phyloP scores from a whole-genome alignment of 2,888 invertebrate genomes.

The Pristionchus exspectatus region DNA sequence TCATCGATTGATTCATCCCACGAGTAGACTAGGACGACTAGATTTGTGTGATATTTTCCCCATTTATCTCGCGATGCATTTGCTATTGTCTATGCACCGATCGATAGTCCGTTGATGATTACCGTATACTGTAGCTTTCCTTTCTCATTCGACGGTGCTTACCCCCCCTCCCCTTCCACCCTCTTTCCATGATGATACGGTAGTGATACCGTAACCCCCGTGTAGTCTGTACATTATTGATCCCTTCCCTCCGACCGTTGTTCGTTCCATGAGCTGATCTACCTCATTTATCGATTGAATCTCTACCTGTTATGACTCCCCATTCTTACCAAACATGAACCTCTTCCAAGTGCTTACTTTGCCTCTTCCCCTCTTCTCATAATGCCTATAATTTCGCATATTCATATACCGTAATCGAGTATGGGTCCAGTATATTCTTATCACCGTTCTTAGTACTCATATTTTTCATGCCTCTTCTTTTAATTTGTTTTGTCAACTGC shows the following conservation, averaged over 20 bases:
- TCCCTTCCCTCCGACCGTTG: not conserved
- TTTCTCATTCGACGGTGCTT: conserved; percentile 19
- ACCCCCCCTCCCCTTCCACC: not conserved
- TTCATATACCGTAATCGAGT: conserved; percentile 43
- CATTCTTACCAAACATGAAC: conserved; percentile 35
- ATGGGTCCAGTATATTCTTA: conserved; percentile 31
- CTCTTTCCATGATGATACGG: conserved; percentile 13
- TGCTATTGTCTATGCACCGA: not conserved
- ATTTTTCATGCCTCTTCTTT: not conserved
- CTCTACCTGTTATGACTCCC: conserved; percentile 34
- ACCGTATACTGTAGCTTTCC: conserved; percentile 2
- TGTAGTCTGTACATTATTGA: conserved; percentile 44
- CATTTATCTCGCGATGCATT: not conserved
- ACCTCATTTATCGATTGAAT: conserved; percentile 48
- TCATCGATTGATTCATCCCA: not conserved
- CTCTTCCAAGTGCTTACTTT: conserved; percentile 37
- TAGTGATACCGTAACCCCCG: not conserved
- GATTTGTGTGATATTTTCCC: not conserved
- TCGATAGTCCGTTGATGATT: conserved; percentile 35
- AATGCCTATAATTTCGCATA: conserved; percentile 40
- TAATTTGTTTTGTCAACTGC: not conserved
- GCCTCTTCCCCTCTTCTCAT: not conserved
- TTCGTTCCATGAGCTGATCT: conserved; percentile 10
- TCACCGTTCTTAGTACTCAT: conserved; percentile 29
- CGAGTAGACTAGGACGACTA: not conserved